Evolutionary conservation across 2,797 vertebrate species (phyloP).

Genomic region (Gymnothorax reevesii): DNA sequence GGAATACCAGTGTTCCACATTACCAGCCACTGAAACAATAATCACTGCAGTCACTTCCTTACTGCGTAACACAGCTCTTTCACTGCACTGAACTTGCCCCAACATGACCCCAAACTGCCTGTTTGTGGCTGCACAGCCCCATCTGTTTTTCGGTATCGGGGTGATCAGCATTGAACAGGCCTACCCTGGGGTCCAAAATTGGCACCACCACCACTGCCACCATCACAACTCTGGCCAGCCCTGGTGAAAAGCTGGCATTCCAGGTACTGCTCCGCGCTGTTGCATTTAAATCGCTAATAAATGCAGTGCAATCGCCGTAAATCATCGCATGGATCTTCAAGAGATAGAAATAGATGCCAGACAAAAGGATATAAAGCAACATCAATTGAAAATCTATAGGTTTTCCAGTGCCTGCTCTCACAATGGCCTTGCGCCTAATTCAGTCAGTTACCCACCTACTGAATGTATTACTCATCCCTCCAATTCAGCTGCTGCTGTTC

Average conservation of each 20-base stretch:
- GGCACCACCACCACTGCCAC: conserved; percentile 78
- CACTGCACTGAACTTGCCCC: neutral
- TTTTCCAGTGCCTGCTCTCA: neutral
- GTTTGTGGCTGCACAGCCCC: neutral
- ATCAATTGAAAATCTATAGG: no score
- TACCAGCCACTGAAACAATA: neutral
- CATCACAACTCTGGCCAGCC: conserved; percentile 74
- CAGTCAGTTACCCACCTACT: neutral
- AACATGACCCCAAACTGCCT: conserved; percentile 11
- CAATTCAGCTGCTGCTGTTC: neutral
- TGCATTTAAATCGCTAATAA: neutral
- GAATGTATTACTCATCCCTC: neutral
- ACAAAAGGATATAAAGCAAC: no score
- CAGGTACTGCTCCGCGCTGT: conserved; percentile 57
- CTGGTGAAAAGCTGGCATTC: conserved; percentile 69
- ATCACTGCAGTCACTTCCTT: neutral
- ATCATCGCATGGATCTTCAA: neutral
- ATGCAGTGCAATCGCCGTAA: neutral
- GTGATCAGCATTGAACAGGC: conserved; percentile 78
- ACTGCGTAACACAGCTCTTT: neutral
- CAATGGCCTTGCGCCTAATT: neutral
- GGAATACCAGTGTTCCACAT: neutral
- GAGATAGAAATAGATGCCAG: neutral
- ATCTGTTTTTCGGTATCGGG: conserved; percentile 64
- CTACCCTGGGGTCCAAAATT: conserved; percentile 77